Evolutionary conservation across 1,140 invertebrate species (phyloP).

Genomic region (Tetraneura akinire): DNA sequence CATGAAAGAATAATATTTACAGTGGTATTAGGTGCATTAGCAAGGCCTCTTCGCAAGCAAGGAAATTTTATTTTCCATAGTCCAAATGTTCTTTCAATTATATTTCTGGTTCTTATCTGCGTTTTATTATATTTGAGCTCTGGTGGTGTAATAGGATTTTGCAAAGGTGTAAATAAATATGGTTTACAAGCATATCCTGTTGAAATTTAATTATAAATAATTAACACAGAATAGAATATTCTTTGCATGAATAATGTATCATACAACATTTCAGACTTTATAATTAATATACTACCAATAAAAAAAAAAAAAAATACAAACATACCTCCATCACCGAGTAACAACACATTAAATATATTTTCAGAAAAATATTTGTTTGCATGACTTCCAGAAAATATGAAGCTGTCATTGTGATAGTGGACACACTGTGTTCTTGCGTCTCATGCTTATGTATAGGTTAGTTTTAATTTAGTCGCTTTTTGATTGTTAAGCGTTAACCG

Average conservation of each 20-base stretch:
- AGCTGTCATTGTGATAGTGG: too few relatives aligned
- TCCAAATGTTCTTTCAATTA: constrained; percentile 49
- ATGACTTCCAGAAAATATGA: constrained; percentile 25
- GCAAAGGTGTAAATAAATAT: constrained; percentile 50
- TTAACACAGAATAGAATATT: not conserved
- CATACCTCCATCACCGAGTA: constrained; percentile 17
- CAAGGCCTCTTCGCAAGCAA: constrained; percentile 23
- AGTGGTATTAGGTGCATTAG: not conserved
- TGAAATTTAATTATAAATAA: not conserved
- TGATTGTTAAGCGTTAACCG: too few relatives aligned
- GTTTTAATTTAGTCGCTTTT: too few relatives aligned
- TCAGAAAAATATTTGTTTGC: constrained; percentile 24
- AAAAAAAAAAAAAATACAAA: not conserved
- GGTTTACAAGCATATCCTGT: constrained; percentile 14
- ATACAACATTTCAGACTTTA: not conserved
- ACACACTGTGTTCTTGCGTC: too few relatives aligned
- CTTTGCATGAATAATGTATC: not conserved
- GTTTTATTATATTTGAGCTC: constrained; percentile 39
- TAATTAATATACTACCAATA: too few relatives aligned
- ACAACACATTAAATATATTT: not conserved
- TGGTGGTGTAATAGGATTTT: not conserved
- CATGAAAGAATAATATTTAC: not conserved
- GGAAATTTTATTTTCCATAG: constrained; percentile 52
- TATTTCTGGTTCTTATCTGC: constrained; percentile 37
- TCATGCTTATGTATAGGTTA: too few relatives aligned